Base-by-base conservation (phyloP, 2,888 invertebrate genomes). In the Andricus curvator region DNA sequence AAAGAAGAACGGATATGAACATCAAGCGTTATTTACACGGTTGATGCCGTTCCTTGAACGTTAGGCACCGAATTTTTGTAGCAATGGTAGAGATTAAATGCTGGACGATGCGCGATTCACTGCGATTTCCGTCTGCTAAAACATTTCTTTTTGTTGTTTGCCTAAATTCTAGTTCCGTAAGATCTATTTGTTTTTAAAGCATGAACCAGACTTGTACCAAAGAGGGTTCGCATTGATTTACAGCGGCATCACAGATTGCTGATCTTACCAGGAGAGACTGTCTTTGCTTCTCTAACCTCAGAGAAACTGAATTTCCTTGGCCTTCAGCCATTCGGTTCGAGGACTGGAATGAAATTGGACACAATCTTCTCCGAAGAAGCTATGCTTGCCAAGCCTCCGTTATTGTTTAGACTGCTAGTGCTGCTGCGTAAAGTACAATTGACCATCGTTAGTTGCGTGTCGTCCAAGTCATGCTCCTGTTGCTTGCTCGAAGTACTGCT, bases 301-400 rank as follows among this genome's bases (percentile, higher is more conserved):
- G 79, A 29, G 80, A 80, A 51, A 41, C 22, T 60, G 33, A 29
- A 41, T 51, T n/a, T 67, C 44, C 17, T 25, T 13, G 82, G 78
- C 78, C 78, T 87, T 92, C 92, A 92, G 86, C 92, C 92, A 67
- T 92, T 92, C 68, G 92, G 92, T 81, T 89, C 91, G 48, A 92
- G 86, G 17, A 91, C 87, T 65, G 92, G 91, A 83, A 90, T 82
- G 74, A 89, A 84, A 62, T 85, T 83, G 33, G 89, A 88, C 33
- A 82, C 82, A n/a, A 86, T 80, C 85, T 91, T 92, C 29, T 87
- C 86, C 15, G 90, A 84, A 56, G 88, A 85, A 51, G 85, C 82
- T 37, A 88, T 88, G 64, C 78, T 82, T 25, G 84, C 86, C 37
- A 85, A 82, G 82, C 88, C 88, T 66, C 86, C 91, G 29, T 92